These are phyloP conservation scores for Urechis unicinctus DNA, from an alignment of 2,888 invertebrate species.

Conservation along the genomic window DNA sequence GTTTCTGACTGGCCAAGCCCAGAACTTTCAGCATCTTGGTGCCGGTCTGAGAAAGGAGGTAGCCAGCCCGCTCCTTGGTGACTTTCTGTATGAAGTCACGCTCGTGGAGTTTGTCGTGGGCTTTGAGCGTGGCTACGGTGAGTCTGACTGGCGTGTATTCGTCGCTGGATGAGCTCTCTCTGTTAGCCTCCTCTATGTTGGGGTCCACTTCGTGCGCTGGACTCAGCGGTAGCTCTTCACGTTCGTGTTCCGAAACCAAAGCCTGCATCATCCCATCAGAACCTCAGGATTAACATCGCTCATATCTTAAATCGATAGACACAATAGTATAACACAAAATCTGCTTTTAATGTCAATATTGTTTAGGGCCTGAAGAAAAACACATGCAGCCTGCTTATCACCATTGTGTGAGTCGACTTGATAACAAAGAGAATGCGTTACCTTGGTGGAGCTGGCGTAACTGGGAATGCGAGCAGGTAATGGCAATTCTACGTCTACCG, in stretches of 20 bases:
- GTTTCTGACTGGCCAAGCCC: neutral
- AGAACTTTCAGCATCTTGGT: neutral
- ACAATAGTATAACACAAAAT: no score
- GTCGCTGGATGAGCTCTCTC: conserved; percentile 1
- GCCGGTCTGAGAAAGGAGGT: neutral
- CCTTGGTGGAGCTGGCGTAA: conserved; percentile 35
- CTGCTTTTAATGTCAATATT: no score
- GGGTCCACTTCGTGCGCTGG: conserved; percentile 6
- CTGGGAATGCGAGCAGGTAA: conserved; percentile 26
- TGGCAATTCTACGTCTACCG: conserved; percentile 3
- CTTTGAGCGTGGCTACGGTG: conserved; percentile 26
- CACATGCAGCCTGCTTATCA: no score
- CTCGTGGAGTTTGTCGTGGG: conserved; percentile 30
- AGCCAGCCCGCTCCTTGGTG: neutral
- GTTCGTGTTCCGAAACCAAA: conserved; percentile 30
- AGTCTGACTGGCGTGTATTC: conserved; percentile 20
- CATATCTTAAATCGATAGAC: no score
- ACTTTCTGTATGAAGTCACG: conserved; percentile 24
- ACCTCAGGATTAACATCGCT: neutral
- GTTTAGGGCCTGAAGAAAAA: no score
- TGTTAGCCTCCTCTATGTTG: conserved; percentile 5
- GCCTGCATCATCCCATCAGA: conserved; percentile 19
- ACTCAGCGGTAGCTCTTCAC: conserved; percentile 22
- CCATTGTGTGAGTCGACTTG: no score
- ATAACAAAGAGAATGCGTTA: conserved; percentile 13